Evolutionary conservation across 2,888 invertebrate species (phyloP).

Genomic region (Pristionchus fissidentatus): DNA sequence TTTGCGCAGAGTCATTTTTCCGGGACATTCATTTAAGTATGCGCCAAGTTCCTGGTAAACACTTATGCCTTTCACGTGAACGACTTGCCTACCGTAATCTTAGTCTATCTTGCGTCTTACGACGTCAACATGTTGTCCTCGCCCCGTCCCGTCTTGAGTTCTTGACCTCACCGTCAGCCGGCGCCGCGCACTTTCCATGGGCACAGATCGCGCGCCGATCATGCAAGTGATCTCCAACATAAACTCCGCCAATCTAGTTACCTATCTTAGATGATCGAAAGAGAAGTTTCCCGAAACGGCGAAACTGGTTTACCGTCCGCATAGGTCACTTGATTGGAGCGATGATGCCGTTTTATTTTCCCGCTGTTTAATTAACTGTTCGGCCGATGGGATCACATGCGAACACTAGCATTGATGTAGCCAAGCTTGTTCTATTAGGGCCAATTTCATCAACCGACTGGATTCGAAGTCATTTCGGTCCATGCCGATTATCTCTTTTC

Average conservation of each 20-base stretch:
- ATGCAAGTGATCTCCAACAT: not conserved
- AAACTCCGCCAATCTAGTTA: too few relatives aligned
- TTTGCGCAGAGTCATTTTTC: too few relatives aligned
- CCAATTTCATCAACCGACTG: too few relatives aligned
- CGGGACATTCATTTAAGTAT: too few relatives aligned
- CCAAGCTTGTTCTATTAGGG: too few relatives aligned
- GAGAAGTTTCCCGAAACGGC: not conserved
- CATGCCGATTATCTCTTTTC: too few relatives aligned
- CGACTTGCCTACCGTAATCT: constrained; percentile 9
- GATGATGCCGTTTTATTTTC: not conserved
- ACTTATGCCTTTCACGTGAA: constrained; percentile 36
- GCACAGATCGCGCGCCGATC: not conserved
- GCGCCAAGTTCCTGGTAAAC: too few relatives aligned
- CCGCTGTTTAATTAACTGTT: not conserved
- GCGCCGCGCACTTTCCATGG: not conserved
- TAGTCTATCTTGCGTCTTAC: not conserved
- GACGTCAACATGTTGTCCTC: constrained; percentile 6
- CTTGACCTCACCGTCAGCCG: not conserved
- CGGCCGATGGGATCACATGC: constrained; percentile 6
- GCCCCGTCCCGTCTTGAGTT: not conserved
- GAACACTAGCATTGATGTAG: not conserved
- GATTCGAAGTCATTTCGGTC: too few relatives aligned
- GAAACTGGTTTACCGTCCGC: constrained; percentile 26
- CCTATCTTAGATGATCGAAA: too few relatives aligned
- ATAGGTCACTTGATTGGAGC: not conserved